Evolutionary conservation across 2,113 vertebrate genomes (phyloP).

Genomic region (Erythrocercus mccallii): DNA sequence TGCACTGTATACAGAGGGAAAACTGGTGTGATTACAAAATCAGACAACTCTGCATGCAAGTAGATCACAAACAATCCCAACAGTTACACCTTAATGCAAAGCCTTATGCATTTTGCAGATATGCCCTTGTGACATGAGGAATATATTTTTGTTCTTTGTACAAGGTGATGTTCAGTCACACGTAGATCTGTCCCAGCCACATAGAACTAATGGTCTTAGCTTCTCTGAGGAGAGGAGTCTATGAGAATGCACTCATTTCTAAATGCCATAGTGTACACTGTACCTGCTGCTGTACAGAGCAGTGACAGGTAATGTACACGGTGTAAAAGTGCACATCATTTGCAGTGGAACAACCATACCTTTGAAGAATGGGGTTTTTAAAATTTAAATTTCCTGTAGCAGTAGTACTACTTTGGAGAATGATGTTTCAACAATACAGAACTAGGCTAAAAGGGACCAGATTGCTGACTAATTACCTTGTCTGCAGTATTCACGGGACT

Average conservation of each 20-base stretch:
- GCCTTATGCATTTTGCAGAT: not conserved
- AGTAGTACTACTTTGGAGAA: not conserved
- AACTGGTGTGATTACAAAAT: not conserved
- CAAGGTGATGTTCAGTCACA: not conserved
- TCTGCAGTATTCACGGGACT: not conserved
- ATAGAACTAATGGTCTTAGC: not conserved
- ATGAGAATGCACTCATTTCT: not conserved
- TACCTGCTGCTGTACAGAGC: not conserved
- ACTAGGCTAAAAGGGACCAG: not conserved
- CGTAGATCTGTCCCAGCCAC: not conserved
- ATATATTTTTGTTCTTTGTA: not conserved
- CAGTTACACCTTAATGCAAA: not conserved
- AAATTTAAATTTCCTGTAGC: conserved; percentile 16
- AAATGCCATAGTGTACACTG: not conserved
- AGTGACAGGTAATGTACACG: not conserved
- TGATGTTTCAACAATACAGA: not conserved
- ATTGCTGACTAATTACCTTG: not conserved
- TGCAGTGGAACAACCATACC: not conserved
- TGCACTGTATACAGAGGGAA: not conserved
- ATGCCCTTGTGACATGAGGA: not conserved
- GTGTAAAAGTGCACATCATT: not conserved
- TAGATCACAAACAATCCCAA: not conserved
- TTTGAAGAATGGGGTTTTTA: not conserved
- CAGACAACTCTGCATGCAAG: not conserved
- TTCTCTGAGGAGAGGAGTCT: not conserved